Conservation (phyloP, 1,140 invertebrate species). For the Cotesia vestalis region DNA sequence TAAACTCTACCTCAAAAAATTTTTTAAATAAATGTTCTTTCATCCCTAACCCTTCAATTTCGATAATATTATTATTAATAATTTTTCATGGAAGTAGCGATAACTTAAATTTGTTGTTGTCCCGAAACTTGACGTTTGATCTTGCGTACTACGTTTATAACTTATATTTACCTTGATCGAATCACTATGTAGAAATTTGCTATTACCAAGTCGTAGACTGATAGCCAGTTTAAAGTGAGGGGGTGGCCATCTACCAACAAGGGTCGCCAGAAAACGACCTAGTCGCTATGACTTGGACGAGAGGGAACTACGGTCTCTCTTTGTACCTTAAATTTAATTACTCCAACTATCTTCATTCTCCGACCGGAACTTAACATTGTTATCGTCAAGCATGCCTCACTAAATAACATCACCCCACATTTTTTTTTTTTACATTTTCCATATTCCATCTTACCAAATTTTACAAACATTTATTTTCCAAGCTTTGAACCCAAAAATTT, state of each 20-base stretch:
- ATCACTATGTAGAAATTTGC: constrained; percentile 38
- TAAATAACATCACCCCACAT: constrained; percentile 50
- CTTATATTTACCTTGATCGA: constrained; percentile 31
- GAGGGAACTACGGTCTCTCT: constrained; percentile 51
- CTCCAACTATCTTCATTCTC: constrained; percentile 58
- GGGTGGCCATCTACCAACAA: neutral
- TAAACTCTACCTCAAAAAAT: too few species aligned
- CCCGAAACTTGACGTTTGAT: constrained; percentile 27
- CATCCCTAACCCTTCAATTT: too few species aligned
- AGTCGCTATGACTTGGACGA: constrained; percentile 10
- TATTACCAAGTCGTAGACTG: constrained; percentile 30
- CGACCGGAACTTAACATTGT: constrained; percentile 55
- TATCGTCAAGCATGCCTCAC: constrained; percentile 58
- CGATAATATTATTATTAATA: too few species aligned
- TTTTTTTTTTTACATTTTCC: too few species aligned
- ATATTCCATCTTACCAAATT: too few species aligned
- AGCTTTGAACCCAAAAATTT: too few species aligned
- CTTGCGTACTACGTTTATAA: constrained; percentile 24
- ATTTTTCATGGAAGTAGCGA: neutral
- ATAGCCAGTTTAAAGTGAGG: constrained; percentile 31
- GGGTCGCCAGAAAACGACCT: neutral
- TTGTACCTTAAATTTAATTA: constrained; percentile 64
- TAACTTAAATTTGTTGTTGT: neutral
- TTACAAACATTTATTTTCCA: too few species aligned
- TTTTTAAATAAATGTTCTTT: too few species aligned